Evolutionary conservation across 2,797 vertebrate genomes (phyloP).

Genomic region (Stomatorhinus walkeri): DNA sequence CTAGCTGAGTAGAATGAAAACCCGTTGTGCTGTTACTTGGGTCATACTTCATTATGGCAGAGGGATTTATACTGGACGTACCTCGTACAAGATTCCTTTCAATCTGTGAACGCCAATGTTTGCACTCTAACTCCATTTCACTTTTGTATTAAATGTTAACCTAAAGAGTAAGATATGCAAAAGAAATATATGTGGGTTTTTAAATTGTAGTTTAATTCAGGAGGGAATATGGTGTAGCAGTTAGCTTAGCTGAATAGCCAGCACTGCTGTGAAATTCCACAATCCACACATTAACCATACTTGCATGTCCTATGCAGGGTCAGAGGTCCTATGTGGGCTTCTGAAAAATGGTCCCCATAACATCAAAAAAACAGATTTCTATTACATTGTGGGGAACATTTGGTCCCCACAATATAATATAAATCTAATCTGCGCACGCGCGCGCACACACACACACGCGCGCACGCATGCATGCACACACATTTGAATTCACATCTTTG

Average conservation of each 20-base stretch:
- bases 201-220: background rate
- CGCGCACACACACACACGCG: too few species aligned
- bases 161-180: background rate
- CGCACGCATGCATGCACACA: background rate
- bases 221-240: background rate
- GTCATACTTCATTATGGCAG: background rate
- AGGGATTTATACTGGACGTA: background rate
- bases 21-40: background rate
- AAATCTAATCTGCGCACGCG: too few species aligned
- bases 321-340: background rate
- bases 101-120: background rate
- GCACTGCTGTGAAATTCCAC: background rate
- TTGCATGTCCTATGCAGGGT: background rate
- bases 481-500: too few species aligned
- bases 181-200: background rate
- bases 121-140: background rate
- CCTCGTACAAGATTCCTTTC: background rate
- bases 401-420: too few species aligned
- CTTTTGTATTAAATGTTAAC: background rate
- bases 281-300: background rate
- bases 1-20: background rate
- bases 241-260: background rate
- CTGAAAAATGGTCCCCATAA: too few species aligned
- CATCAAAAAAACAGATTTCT: too few species aligned
- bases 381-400: too few species aligned